These are phyloP conservation scores for Drosophila emarginata DNA, from an alignment of 2,888 invertebrate species.

Conservation along the genomic window DNA sequence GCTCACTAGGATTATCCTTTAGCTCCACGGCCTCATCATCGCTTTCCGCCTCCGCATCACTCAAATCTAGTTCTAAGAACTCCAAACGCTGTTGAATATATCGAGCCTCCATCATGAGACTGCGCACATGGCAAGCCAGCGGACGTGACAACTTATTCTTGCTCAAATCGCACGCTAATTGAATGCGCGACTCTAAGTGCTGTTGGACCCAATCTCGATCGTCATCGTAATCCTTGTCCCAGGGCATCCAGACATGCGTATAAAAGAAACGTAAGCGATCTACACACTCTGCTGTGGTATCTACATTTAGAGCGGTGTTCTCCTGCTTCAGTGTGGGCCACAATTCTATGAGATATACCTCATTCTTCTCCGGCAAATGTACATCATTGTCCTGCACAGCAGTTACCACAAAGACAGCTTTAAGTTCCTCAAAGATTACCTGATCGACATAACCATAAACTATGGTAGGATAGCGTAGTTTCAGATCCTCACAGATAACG, in stretches of 20 bases:
- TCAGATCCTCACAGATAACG: constrained; percentile 84
- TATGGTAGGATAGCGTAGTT: constrained; percentile 85
- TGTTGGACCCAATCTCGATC: constrained; percentile 84
- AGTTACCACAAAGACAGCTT: constrained; percentile 84
- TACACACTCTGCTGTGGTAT: constrained; percentile 84
- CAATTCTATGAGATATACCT: constrained; percentile 84
- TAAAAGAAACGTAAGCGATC: constrained; percentile 86
- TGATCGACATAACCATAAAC: constrained; percentile 84
- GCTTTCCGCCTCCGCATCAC: constrained; percentile 78
- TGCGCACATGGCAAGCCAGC: constrained; percentile 83
- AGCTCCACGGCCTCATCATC: constrained; percentile 67
- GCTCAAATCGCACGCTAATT: constrained; percentile 85
- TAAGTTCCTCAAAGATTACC: constrained; percentile 83
- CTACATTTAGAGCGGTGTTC: constrained; percentile 83
- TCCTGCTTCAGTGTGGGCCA: constrained; percentile 85
- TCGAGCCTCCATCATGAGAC: constrained; percentile 84
- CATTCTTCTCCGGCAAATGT: constrained; percentile 84
- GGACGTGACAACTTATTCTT: constrained; percentile 83
- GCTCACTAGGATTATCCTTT: constrained; percentile 42
- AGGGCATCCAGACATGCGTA: constrained; percentile 85
- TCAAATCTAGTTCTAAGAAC: constrained; percentile 81
- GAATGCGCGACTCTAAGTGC: constrained; percentile 84
- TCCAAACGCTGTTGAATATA: constrained; percentile 84
- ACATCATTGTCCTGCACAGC: constrained; percentile 85
- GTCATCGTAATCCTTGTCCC: constrained; percentile 85